These are phyloP conservation scores for Leptatherina wallacei DNA, from an alignment of 2,797 vertebrate species.

Conservation along the genomic window DNA sequence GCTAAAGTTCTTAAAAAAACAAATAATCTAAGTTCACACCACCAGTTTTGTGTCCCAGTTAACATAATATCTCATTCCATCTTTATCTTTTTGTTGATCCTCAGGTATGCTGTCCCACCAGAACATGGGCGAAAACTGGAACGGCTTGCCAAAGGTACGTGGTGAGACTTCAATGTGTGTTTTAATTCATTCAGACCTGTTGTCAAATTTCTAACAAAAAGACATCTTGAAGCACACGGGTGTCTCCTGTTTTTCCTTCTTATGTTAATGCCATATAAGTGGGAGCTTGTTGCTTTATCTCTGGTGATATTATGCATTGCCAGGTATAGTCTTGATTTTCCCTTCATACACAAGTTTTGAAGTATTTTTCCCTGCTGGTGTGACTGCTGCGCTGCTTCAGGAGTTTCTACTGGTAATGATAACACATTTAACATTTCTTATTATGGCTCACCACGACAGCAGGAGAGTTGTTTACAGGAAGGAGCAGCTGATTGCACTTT, in stretches of 20 bases:
- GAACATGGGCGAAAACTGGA: slow-evolving; percentile 96
- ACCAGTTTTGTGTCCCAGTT: neutral
- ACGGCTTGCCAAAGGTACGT: slow-evolving; percentile 93
- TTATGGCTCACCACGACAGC: neutral
- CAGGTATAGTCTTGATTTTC: neutral
- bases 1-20: neutral
- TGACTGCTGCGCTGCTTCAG: neutral
- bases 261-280: neutral
- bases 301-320: neutral
- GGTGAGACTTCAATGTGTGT: neutral
- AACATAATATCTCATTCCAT: neutral
- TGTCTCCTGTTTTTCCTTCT: neutral
- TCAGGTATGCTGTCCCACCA: slow-evolving; percentile 95
- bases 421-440: neutral
- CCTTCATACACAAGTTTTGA: no score
- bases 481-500: neutral
- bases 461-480: neutral
- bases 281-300: neutral
- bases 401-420: neutral
- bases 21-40: neutral
- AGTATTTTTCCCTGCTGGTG: neutral
- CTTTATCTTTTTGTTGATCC: slow-evolving; percentile 25
- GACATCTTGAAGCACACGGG: neutral
- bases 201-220: neutral
- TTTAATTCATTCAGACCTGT: neutral